Evolutionary conservation across 2,797 vertebrate genomes (phyloP).

Genomic region (Phalloptychus januarius): DNA sequence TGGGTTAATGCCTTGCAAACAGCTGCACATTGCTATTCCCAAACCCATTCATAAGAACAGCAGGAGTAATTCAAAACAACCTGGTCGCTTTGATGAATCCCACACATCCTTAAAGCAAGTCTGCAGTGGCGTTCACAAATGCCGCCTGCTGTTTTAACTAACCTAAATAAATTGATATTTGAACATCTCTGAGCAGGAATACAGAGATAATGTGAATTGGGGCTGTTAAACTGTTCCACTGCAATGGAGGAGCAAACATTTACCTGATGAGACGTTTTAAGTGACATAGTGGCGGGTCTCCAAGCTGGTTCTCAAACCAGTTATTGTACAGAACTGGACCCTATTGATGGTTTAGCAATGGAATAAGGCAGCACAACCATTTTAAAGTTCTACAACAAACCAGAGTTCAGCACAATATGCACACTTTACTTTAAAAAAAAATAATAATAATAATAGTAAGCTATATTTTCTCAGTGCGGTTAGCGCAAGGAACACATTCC

Average conservation of each 20-base stretch:
- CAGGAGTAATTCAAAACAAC: not conserved
- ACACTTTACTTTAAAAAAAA: not conserved
- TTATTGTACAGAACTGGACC: not conserved
- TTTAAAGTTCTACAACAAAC: not conserved
- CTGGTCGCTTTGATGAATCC: not conserved
- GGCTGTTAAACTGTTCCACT: not conserved
- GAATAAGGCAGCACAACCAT: not conserved
- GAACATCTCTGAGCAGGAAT: not conserved
- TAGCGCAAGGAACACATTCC: slow-evolving; percentile 16
- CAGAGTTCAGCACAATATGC: not conserved
- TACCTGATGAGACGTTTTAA: not conserved
- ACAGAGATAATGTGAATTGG: not conserved
- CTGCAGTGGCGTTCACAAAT: not conserved
- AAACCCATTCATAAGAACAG: not conserved
- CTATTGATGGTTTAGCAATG: not conserved
- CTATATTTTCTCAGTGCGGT: not conserved
- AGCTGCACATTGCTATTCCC: not conserved
- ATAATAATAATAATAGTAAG: too few relatives aligned
- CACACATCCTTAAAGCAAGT: not conserved
- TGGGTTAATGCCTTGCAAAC: not conserved
- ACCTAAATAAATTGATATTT: not conserved
- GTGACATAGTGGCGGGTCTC: not conserved
- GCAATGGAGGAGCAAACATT: not conserved
- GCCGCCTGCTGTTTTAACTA: not conserved
- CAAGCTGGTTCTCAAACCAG: not conserved